Conservation (phyloP, 2,113 vertebrate species). For the Chloropsis cyanopogon region DNA sequence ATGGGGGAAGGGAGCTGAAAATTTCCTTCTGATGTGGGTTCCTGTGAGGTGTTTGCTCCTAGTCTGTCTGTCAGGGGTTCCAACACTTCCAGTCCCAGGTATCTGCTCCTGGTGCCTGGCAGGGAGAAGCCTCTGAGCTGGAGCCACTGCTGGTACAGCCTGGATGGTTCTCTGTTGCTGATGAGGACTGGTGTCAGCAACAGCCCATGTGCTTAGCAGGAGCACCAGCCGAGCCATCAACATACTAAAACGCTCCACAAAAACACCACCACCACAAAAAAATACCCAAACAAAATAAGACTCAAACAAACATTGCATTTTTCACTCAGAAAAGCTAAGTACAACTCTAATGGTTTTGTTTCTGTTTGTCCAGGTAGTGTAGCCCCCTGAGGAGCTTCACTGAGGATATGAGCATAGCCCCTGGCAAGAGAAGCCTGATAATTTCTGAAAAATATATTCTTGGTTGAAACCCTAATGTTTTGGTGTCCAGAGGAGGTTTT, state of each 20-base stretch:
- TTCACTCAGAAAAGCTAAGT: neutral
- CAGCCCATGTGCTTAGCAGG: neutral
- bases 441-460: neutral
- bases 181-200: neutral
- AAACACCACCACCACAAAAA: neutral
- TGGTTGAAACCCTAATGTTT: neutral
- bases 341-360: neutral
- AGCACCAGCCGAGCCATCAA: neutral
- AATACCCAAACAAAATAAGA: neutral
- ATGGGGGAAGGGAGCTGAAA: neutral
- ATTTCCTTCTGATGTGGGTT: neutral
- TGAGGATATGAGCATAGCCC: neutral
- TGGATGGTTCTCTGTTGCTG: neutral
- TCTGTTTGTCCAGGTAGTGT: neutral
- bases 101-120: neutral
- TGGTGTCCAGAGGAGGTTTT: neutral
- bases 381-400: neutral
- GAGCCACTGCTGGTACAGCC: neutral
- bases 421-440: neutral
- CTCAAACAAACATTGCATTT: neutral
- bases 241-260: too few species aligned
- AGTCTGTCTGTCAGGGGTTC: rapidly evolving
- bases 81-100: neutral
- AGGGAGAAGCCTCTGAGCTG: neutral
- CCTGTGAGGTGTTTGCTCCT: neutral